Conservation (phyloP, 2,797 vertebrate genomes). For the Triplophysa bombifrons region DNA sequence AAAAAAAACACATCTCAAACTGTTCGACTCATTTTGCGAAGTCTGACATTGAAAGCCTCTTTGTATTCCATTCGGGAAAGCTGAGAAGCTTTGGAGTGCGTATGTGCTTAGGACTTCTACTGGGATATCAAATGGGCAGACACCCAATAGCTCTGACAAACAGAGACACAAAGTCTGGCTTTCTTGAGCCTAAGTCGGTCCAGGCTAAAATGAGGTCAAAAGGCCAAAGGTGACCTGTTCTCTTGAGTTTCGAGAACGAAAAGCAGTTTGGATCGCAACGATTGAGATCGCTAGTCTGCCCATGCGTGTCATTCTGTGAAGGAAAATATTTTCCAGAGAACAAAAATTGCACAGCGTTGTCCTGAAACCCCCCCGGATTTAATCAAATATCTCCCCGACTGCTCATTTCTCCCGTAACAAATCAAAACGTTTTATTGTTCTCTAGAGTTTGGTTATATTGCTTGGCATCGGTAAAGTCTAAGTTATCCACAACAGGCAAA, state of each 20-base stretch:
- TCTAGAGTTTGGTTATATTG: conserved; percentile 62
- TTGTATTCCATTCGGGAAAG: conserved; percentile 27
- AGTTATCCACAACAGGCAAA: conserved; percentile 45
- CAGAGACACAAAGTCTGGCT: conserved; percentile 77
- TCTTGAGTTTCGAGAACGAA: conserved; percentile 74
- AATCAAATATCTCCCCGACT: conserved; percentile 70
- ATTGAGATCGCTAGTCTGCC: conserved; percentile 50
- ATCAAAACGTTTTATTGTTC: conserved; percentile 68
- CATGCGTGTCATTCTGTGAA: conserved; percentile 46
- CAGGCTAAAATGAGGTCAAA: conserved; percentile 68
- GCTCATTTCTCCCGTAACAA: conserved; percentile 76
- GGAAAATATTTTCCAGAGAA: conserved; percentile 44
- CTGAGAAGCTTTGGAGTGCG: conserved; percentile 20
- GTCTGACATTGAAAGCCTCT: conserved; percentile 29
- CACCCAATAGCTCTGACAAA: conserved; percentile 57
- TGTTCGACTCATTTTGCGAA: neutral
- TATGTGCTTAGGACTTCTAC: conserved; percentile 33
- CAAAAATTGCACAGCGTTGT: conserved; percentile 9
- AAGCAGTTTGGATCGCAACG: conserved; percentile 66
- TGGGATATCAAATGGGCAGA: conserved; percentile 53
- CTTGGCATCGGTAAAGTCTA: conserved; percentile 45
- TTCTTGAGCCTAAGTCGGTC: conserved; percentile 66
- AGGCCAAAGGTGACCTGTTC: conserved; percentile 69
- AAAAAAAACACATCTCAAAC: neutral
- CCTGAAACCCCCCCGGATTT: conserved; percentile 58